phyloP scores from a whole-genome alignment of 30 jellyfish, hydroid and myxozoan species.

The Chrysaora quinquecirrha region DNA sequence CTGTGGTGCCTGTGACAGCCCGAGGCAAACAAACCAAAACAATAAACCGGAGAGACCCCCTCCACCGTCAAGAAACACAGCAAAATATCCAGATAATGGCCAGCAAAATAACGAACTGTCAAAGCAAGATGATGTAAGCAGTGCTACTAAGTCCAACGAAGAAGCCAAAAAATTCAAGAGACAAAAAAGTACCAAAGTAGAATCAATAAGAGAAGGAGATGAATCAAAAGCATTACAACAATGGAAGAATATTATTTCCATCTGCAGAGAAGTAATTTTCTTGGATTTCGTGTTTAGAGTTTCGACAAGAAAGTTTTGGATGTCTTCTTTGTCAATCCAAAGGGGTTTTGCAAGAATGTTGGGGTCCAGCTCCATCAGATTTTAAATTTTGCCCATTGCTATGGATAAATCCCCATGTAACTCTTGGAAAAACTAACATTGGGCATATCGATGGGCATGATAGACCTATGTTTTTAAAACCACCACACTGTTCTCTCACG shows the following conservation, averaged over 20 bases:
- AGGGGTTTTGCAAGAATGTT: too few relatives aligned
- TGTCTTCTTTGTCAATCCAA: too few relatives aligned
- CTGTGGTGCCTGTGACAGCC: slow-evolving; percentile 70
- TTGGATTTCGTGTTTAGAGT: neutral
- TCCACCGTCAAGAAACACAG: neutral
- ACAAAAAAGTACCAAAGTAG: slow-evolving; percentile 82
- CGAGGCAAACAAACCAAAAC: slow-evolving; percentile 17
- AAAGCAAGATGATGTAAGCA: neutral
- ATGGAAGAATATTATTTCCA: slow-evolving; percentile 79
- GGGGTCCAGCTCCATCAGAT: too few relatives aligned
- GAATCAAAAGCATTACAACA: slow-evolving; percentile 64
- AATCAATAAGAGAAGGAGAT: slow-evolving; percentile 72
- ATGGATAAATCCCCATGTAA: too few relatives aligned
- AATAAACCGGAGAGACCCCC: slow-evolving; percentile 47
- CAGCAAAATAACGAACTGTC: neutral
- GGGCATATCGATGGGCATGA: too few relatives aligned
- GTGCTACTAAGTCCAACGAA: neutral
- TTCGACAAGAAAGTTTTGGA: neutral
- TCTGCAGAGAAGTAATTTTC: slow-evolving; percentile 83
- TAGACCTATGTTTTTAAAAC: too few relatives aligned
- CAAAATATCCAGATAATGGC: neutral
- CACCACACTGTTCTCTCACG: too few relatives aligned
- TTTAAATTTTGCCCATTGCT: too few relatives aligned
- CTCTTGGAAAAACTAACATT: too few relatives aligned
- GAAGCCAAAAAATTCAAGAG: slow-evolving; percentile 31